Conservation (phyloP, 2,113 vertebrate genomes). For the Nerophis lumbriciformis region DNA sequence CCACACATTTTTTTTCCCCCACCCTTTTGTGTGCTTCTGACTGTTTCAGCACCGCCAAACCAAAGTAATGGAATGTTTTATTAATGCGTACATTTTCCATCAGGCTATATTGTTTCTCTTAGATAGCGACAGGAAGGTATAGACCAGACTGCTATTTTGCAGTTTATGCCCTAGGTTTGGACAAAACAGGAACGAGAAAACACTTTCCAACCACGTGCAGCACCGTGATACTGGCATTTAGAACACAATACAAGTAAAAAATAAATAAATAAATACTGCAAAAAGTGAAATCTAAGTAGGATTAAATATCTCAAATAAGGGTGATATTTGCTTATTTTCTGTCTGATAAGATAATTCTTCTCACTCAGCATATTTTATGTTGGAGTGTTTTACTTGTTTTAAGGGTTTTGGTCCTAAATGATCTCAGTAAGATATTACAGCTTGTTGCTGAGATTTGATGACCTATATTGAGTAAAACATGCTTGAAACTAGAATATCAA, state of each 20-base stretch:
- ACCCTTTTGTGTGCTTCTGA: conserved; percentile 12
- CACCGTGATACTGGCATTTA: background rate
- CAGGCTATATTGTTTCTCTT: conserved; percentile 6
- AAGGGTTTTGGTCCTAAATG: too few species aligned
- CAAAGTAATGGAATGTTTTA: conserved; percentile 8
- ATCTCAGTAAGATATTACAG: too few species aligned
- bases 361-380: too few species aligned
- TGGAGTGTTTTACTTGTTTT: too few species aligned
- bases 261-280: too few species aligned
- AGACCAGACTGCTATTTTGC: background rate
- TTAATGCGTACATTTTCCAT: conserved; percentile 25
- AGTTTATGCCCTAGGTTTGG: background rate
- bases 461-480: too few species aligned
- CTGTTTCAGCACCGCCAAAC: background rate
- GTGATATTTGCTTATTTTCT: too few species aligned
- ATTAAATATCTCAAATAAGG: too few species aligned
- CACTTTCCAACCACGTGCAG: background rate
- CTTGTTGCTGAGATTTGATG: too few species aligned
- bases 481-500: too few species aligned
- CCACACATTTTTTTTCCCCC: background rate
- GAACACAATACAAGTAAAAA: background rate
- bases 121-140: conserved; percentile 12
- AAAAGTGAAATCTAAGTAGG: too few species aligned
- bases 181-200: background rate
- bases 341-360: too few species aligned